Base-by-base conservation (phyloP, 2,113 vertebrate genomes). In the Chrysemys picta region DNA sequence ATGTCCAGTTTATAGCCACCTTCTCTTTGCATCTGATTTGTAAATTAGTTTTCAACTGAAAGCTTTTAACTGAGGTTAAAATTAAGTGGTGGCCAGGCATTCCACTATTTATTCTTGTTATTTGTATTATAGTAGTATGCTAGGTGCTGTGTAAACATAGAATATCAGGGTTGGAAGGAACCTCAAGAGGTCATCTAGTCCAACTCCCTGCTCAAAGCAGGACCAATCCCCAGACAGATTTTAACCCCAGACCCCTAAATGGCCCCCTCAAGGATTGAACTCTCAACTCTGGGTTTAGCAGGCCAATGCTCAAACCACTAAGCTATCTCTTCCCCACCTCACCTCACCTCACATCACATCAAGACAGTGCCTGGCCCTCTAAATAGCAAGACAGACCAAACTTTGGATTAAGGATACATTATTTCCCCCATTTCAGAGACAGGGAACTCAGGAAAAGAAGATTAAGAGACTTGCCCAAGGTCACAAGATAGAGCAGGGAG, bases 361-460 rank as follows among this genome's bases (percentile, higher is more conserved):
- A 89, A 96, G 89, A 54, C 4, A 2, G 53, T 17, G 13, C 45
- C 59, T 88, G 29, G 57, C 42, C 82, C 22, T 78, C 85, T 59
- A 90, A 88, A 93, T 78, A 89, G 7, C 49, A 22, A 80, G 72
- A 94, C 65, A 69, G n/a, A 69, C 16, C 10, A n/a, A n/a, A 21
- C 31, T 17, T 69, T 1, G 5, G 29, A 75, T 84, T 95, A 92
- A 95, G 85, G 78, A 91, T 88, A 7, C 10, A 47, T 84, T 7
- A 1, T 72, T 52, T 82, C 90, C 83, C 80, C 38, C 91, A 21
- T n/a, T 95, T 93, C 80, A 82, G 16, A 95, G 91, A 76, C 57
- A 88, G 88, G 88, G 9, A n/a, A 96, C 84, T 82, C 89, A 95
- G 95, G 56, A 96, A 56, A 47, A 49, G 94, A 93, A 62, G 62